phyloP scores from a whole-genome alignment of 2,113 vertebrate species.

The Dasypus novemcinctus region DNA sequence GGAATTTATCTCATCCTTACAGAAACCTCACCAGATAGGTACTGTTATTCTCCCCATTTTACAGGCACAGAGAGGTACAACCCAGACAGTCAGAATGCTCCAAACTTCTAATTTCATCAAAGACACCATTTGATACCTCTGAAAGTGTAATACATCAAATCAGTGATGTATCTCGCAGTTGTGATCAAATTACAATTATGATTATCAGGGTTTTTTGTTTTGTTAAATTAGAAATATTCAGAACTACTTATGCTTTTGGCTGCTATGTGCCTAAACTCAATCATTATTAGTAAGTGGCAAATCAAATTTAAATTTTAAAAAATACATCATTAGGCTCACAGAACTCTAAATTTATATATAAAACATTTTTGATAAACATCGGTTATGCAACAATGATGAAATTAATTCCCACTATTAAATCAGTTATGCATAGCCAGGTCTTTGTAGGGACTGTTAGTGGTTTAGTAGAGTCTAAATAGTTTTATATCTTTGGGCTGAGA shows the following conservation, averaged over 20 bases:
- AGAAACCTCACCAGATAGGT: background rate
- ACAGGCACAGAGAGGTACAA: background rate
- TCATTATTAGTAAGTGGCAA: background rate
- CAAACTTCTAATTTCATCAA: background rate
- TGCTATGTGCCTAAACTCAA: background rate
- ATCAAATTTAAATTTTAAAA: background rate
- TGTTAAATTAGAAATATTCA: background rate
- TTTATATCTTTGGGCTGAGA: background rate
- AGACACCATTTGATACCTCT: background rate
- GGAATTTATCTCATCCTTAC: background rate
- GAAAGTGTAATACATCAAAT: background rate
- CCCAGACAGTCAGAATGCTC: no score
- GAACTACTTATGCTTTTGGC: background rate
- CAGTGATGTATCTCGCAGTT: background rate
- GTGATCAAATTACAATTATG: background rate
- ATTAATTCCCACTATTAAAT: background rate
- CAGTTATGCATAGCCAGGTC: background rate
- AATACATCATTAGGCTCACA: background rate
- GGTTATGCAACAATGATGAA: background rate
- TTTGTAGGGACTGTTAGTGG: background rate
- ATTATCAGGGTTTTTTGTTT: background rate
- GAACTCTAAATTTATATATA: background rate
- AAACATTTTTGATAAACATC: background rate
- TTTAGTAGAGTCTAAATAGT: background rate
- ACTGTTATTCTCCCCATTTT: background rate